A percentile compares a stretch with the other conserved stretches of the same genome.
Evolutionary conservation across 2,888 invertebrate genomes (phyloP).

Genomic region (Anorthoa munda): DNA sequence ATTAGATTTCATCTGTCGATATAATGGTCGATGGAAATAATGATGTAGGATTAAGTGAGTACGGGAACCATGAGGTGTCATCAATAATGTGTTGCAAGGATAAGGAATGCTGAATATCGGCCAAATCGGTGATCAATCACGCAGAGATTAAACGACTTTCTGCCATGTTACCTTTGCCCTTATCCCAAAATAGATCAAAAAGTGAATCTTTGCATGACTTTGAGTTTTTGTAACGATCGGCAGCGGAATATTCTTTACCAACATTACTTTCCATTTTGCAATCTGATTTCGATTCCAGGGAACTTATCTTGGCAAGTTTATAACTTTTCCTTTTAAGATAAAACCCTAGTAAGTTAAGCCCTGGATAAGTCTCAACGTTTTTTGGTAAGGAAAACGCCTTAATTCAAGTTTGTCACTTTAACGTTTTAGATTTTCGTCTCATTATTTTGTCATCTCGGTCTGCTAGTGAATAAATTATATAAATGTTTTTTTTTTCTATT

Average conservation of each 20-base stretch:
- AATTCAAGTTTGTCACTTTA: not conserved
- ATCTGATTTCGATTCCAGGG: conserved; percentile 17
- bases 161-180: conserved; percentile 54
- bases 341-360: not conserved
- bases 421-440: not conserved
- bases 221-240: conserved; percentile 13
- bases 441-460: not conserved
- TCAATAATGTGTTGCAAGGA: conserved; percentile 62
- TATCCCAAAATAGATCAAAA: conserved; percentile 44
- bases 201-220: conserved; percentile 35
- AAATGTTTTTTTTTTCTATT: too few species aligned
- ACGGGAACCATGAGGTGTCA: conserved; percentile 38
- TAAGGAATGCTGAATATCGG: conserved; percentile 49
- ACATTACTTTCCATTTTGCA: conserved; percentile 16
- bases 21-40: conserved; percentile 46
- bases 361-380: not conserved
- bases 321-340: conserved; percentile 32
- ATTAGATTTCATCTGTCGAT: conserved; percentile 48
- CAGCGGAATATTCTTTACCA: not conserved
- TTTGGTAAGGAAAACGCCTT: not conserved
- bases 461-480: not conserved
- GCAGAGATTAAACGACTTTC: conserved; percentile 54
- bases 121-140: conserved; percentile 58
- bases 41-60: conserved; percentile 39
- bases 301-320: conserved; percentile 1